Evolutionary conservation across 1,140 invertebrate species (phyloP).

Genomic region (Neotoxoptera formosana): DNA sequence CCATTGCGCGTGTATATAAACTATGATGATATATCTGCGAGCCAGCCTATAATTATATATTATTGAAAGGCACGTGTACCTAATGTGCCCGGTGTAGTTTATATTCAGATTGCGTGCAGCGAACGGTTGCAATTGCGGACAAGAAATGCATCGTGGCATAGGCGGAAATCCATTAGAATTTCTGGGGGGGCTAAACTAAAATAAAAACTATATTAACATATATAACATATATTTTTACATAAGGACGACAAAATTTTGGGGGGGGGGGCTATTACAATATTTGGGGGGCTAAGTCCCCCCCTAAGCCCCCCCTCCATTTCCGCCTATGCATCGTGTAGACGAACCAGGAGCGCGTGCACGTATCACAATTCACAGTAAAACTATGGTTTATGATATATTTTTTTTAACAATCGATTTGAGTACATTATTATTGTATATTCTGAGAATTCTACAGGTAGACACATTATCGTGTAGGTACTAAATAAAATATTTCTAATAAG

Average conservation of each 20-base stretch:
- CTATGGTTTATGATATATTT: background rate
- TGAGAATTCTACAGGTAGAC: background rate
- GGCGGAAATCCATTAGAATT: no score
- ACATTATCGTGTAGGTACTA: background rate
- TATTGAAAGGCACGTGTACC: background rate
- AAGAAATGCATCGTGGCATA: no score
- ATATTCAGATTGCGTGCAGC: background rate
- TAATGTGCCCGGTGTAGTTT: background rate
- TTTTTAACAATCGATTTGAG: background rate
- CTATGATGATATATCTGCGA: background rate
- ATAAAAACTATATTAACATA: no score
- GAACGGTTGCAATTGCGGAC: background rate
- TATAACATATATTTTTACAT: no score
- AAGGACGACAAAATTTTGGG: no score
- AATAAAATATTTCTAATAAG: background rate
- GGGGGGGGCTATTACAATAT: no score
- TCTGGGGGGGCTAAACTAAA: no score
- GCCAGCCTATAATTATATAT: background rate
- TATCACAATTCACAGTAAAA: background rate
- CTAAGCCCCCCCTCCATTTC: no score
- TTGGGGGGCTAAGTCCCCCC: no score
- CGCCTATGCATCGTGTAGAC: no score
- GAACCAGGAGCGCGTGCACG: no score
- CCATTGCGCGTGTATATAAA: background rate
- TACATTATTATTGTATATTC: background rate